Conservation (phyloP, 37 sponge, comb jelly and placozoan species). For the Amphimedon queenslandica region DNA sequence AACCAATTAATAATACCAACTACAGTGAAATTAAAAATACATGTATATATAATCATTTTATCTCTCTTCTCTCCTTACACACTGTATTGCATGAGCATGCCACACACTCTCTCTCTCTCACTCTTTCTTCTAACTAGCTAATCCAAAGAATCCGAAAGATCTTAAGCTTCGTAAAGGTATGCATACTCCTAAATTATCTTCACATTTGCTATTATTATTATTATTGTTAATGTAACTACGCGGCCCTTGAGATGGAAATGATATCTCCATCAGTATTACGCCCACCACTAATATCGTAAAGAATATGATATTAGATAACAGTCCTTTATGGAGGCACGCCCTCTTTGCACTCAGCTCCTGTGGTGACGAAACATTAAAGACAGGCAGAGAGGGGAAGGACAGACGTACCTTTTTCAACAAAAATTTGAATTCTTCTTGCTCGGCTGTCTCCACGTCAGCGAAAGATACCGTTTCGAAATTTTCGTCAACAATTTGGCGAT, state of each 20-base stretch:
- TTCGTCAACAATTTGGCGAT: background rate
- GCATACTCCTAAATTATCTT: conserved; percentile 18
- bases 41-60: background rate
- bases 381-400: background rate
- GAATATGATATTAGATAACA: conserved; percentile 29
- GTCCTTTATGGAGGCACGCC: conserved; percentile 43
- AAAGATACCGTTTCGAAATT: conserved; percentile 15
- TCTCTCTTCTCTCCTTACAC: background rate
- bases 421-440: conserved; percentile 22
- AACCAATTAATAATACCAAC: conserved; percentile 85
- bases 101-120: background rate
- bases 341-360: conserved; percentile 44
- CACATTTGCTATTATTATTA: conserved; percentile 12
- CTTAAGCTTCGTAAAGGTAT: conserved; percentile 31
- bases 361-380: background rate
- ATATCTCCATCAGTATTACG: conserved; percentile 32
- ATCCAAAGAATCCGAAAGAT: conserved; percentile 73
- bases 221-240: background rate
- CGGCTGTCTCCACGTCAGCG: conserved; percentile 13
- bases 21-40: conserved; percentile 1
- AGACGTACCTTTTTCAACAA: conserved; percentile 32
- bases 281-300: conserved; percentile 50
- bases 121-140: conserved; percentile 37
- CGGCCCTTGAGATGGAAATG: conserved; percentile 28
- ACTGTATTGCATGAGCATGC: background rate